phyloP scores from a whole-genome alignment of 92 coral and sea anemone species.

The Phenganax subtilis region DNA sequence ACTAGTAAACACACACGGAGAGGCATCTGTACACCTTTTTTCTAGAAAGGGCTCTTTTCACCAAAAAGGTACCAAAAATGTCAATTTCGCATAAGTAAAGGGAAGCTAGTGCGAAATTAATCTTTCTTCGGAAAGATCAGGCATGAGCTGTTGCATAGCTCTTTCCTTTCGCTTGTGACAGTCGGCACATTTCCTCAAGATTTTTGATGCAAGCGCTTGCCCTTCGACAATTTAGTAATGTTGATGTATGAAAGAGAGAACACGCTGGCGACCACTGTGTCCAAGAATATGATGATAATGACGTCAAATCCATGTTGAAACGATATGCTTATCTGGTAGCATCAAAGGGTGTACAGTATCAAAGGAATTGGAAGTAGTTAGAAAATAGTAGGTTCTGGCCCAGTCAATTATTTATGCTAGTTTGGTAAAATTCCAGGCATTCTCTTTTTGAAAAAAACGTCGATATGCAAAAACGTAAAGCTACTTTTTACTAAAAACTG shows the following conservation, averaged over 20 bases:
- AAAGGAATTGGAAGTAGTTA: slow-evolving; percentile 39
- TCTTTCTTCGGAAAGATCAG: slow-evolving; percentile 52
- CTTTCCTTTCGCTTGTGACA: slow-evolving; percentile 54
- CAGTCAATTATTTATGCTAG: too few species aligned
- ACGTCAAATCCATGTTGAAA: slow-evolving; percentile 36
- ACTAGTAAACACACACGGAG: slow-evolving; percentile 43
- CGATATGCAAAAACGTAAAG: too few species aligned
- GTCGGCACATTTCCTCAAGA: slow-evolving; percentile 43
- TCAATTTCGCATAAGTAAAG: slow-evolving; percentile 56
- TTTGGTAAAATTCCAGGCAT: too few species aligned
- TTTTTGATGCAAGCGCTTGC: slow-evolving; percentile 43
- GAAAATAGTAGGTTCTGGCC: too few species aligned
- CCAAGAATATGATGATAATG: slow-evolving; percentile 42
- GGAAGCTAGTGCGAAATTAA: slow-evolving; percentile 49
- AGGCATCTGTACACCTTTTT: slow-evolving; percentile 50
- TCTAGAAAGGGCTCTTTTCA: slow-evolving; percentile 47
- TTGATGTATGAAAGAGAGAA: slow-evolving; percentile 42
- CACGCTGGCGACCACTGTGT: slow-evolving; percentile 45
- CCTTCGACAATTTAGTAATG: slow-evolving; percentile 42
- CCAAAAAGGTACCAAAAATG: slow-evolving; percentile 53
- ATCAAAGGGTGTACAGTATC: slow-evolving; percentile 44
- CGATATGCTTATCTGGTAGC: slow-evolving; percentile 48
- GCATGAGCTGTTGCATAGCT: slow-evolving; percentile 50
- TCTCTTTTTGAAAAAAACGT: too few species aligned
- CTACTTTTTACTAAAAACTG: too few species aligned